Base-by-base conservation (phyloP, 2,113 vertebrate genomes). In the Oreamnos americanus region DNA sequence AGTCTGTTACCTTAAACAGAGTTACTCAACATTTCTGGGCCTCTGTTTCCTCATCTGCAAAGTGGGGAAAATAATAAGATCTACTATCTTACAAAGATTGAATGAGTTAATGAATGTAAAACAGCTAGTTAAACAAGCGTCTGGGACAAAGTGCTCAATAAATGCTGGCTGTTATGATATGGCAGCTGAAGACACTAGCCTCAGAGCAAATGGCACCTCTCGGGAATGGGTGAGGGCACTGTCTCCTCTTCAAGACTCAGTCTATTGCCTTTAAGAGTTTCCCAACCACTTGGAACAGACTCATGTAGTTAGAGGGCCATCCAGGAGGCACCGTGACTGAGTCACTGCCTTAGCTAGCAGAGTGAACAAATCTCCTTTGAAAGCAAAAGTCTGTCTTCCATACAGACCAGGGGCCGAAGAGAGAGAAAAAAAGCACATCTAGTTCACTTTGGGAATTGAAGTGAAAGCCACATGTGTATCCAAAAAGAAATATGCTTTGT, bases 361-460 rank as follows among this genome's bases (percentile, higher is more conserved):
- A 67, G 51, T n/a, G 30, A 96, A 96, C 74, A 97, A 71, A 95
- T 57, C 25, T 39, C 74, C 84, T 96, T 93, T 88, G 60, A 96
- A 97, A 97, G 67, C 51, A 82, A 78, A 95, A 91, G 82, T 85
- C 93, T 95, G 88, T 84, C 71, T 76, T 93, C 86, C 25, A 45
- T 51, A 91, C 12, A 90, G 79, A 94, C 57, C 85, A 90, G 90
- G 4, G 49, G 83, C 39, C 0, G 15, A 47, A 95, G 53, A 74
- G 87, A 85, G 55, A 90, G 9, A 90, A 86, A 93, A 93, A 94
- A 8, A 82, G 71, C 64, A 43, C 84, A 96, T 58, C 76, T 96
- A 96, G 87, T 74, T 95, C n/a, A 87, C 55, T 85, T 96, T 43
- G 79, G 87, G 90, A 94, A 95, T 6, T 92, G 74, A 96, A 94